Base-by-base conservation (phyloP, 2,797 vertebrate genomes). In the Chelmon rostratus region DNA sequence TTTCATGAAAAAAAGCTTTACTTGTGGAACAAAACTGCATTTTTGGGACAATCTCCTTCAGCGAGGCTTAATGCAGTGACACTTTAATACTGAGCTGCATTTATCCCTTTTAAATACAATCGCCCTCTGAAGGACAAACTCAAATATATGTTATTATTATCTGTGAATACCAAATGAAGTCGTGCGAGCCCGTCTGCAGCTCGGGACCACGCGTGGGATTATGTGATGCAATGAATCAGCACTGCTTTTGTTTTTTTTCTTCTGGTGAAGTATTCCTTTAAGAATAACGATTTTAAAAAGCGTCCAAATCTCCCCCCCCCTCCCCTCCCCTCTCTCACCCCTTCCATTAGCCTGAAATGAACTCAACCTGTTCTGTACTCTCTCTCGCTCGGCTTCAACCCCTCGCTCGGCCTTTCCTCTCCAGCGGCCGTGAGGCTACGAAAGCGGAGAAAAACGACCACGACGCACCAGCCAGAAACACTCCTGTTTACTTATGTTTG, bases 101-200 rank as follows among this genome's bases (percentile, higher is more conserved):
- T 84, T 37, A 78, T 81, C 75, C 61, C 44, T 66, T 70, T 42
- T n/a, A 74, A 80, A 68, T 21, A 46, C 19, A 46, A 64, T 0
- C 33, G 80, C 84, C 65, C 72, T 79, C 58, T 64, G 50, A 87
- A 90, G 74, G 83, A 81, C 82, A 71, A 83, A 82, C 42, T 87
- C 66, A 73, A 50, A 85, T 47, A 37, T 54, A 66, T 13, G 0
- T 84, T 77, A 35, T 77, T 47, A 76, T 73, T 53, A 64, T 76
- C 73, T 74, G 71, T 58, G 66, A 87, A 84, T 64, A 44, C 64
- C 10, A 59, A 82, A 81, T 1, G n/a, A 83, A 56, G 72, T 58
- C n/a, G 35, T 42, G 40, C 44, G 11, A 37, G 65, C 13, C 40
- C 40, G 38, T 33, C 44, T 68, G 63, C 46, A 65, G 56, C 71